Percentiles rank a stretch among this genome's conserved stretches.
Evolutionary conservation across 2,797 vertebrate genomes (phyloP).

Genomic region (Galagoides demidoff): DNA sequence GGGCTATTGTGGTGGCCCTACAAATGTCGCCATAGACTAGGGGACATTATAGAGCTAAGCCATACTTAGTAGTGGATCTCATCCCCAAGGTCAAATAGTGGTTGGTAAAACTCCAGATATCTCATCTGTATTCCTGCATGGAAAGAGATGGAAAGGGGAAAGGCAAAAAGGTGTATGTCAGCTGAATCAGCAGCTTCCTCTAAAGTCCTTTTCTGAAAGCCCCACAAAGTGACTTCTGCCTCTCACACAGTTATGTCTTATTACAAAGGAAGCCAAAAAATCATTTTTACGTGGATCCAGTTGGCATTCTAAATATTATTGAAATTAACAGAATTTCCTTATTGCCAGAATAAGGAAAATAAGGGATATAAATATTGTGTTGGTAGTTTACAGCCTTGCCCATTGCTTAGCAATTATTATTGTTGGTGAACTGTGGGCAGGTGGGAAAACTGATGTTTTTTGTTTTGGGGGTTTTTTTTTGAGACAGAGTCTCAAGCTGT

Average conservation of each 20-base stretch:
- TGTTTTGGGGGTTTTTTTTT: too few relatives aligned
- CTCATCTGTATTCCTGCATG: not conserved
- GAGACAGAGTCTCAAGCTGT: too few relatives aligned
- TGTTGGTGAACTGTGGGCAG: not conserved
- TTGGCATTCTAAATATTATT: not conserved
- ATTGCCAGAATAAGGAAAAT: not conserved
- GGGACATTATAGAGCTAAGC: too few relatives aligned
- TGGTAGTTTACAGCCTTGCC: not conserved
- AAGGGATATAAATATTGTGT: not conserved
- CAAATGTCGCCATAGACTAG: not conserved
- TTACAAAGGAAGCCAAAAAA: not conserved
- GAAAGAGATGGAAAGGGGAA: not conserved
- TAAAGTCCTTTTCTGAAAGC: not conserved
- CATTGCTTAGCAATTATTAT: not conserved
- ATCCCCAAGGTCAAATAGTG: not conserved
- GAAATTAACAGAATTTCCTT: not conserved
- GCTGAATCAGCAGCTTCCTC: not conserved
- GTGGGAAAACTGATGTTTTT: not conserved
- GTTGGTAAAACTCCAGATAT: not conserved
- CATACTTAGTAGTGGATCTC: not conserved
- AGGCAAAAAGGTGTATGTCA: not conserved
- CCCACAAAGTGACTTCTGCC: not conserved
- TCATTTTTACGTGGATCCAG: not conserved
- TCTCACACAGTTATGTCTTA: not conserved
- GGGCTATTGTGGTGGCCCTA: not conserved